phyloP scores from a whole-genome alignment of 2,113 vertebrate genomes.

The Siphamia tubifer region DNA sequence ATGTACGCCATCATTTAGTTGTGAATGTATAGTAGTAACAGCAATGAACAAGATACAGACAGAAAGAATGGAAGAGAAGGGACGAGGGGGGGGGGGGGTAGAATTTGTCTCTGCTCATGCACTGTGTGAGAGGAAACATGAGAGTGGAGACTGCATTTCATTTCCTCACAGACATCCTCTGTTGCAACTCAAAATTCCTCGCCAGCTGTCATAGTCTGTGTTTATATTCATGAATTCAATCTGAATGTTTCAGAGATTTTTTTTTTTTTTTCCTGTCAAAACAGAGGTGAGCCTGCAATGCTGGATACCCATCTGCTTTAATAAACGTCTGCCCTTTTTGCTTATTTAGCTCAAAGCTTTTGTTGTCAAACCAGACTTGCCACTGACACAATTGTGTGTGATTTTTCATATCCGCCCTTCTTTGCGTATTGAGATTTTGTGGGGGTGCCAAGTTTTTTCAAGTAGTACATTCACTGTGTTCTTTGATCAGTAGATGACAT shows the following conservation, averaged over 20 bases:
- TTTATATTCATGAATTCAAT: conserved; percentile 70
- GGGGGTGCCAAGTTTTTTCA: background rate
- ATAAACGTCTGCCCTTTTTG: conserved; percentile 38
- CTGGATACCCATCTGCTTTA: conserved; percentile 16
- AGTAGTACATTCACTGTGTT: background rate
- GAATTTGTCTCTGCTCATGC: conserved; percentile 5
- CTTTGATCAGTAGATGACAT: conserved; percentile 5
- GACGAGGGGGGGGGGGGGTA: background rate
- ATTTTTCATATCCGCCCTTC: conserved; percentile 1
- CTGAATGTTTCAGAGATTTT: conserved; percentile 56
- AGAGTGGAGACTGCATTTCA: conserved; percentile 44
- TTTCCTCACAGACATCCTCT: conserved; percentile 41
- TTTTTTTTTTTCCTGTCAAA: conserved; percentile 57
- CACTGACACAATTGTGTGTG: conserved; percentile 5
- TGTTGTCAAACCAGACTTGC: conserved; percentile 26
- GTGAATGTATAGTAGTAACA: conserved; percentile 6
- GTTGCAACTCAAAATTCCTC: conserved; percentile 51
- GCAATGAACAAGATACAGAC: conserved; percentile 1
- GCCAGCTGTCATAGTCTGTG: conserved; percentile 48
- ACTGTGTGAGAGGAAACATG: conserved; percentile 28
- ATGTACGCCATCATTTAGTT: conserved; percentile 27
- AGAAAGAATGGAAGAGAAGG: background rate
- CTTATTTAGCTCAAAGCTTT: conserved; percentile 38
- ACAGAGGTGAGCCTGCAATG: conserved; percentile 36
- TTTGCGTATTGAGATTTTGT: conserved; percentile 4